Base-by-base conservation (phyloP, 1,140 invertebrate species). In the Euwallacea similis region DNA sequence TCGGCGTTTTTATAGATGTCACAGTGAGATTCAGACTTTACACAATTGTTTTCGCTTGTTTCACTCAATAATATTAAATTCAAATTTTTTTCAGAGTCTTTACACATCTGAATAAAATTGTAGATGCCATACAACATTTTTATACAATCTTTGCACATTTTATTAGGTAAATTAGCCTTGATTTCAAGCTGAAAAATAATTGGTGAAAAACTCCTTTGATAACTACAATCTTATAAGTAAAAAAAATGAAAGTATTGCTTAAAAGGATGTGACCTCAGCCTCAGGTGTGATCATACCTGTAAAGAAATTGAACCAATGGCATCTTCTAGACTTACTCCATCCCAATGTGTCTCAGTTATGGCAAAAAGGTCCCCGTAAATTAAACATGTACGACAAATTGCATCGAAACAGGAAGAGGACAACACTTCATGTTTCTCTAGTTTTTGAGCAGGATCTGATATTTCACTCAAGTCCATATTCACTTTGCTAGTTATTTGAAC, bases 141-240 rank as follows among this genome's bases (percentile, higher is more conserved):
- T 56, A 72, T 68, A 50, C 71, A 72, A n/a, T 13, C 9, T 63
- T 44, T 62, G 42, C 71, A 72, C 65, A 72, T 72, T 53, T 72
- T 61, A 16, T 64, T 42, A 46, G 71, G 65, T 41, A 67, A n/a
- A 11, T 67, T 44, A 10, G 67, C 50, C 13, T 66, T n/a, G 33
- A 60, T 56, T 21, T 47, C 15, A 7, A 71, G 15, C 70, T 71
- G 64, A 63, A 71, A 61, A 47, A 44, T 42, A 3, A 41, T 3
- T n/a, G 59, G 41, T 8, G 6, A 61, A 61, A 3, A 11, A 61
- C 42, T 3, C 2, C 59, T 43, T 6, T 11, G 44, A 46, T 15
- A 9, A 15, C 6, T 9, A 46, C 7, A 63, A 16, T 46, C 13
- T 3, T 9, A 63, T 44, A 13, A n/a, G 9, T 47, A 8, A 6